Percentiles rank a stretch among this genome's conserved stretches.
Evolutionary conservation across 2,113 vertebrate species (phyloP).

Genomic region (Zootoca vivipara): DNA sequence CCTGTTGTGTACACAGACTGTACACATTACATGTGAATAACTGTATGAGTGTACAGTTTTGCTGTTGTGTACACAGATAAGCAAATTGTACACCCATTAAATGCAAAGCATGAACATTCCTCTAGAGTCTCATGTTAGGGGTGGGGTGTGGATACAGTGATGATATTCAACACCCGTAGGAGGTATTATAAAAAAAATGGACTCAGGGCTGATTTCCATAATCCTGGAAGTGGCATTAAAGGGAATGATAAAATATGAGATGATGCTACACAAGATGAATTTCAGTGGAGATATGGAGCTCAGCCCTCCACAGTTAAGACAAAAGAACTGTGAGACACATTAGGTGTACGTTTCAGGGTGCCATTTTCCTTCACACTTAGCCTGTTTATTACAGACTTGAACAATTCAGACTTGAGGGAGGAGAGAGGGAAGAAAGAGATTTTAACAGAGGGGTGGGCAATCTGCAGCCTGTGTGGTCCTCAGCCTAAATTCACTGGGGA

Average conservation of each 20-base stretch:
- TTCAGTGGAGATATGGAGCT: background rate
- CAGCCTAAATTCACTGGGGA: no score
- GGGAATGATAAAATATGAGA: background rate
- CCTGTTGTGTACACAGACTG: no score
- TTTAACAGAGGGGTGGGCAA: background rate
- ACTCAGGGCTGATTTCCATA: background rate
- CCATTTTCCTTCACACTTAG: background rate
- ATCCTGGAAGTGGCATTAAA: background rate
- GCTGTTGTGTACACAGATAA: no score
- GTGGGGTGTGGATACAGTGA: background rate
- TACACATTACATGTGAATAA: no score
- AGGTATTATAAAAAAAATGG: background rate
- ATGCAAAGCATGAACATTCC: no score
- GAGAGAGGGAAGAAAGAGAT: background rate
- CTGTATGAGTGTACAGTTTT: no score
- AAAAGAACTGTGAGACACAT: background rate
- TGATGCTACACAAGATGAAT: background rate
- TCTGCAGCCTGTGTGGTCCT: no score
- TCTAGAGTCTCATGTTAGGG: background rate
- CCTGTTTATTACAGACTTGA: no score
- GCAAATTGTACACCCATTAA: no score
- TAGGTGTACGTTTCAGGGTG: background rate
- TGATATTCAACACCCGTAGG: background rate
- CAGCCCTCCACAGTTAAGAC: background rate
- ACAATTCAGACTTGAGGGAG: background rate